phyloP scores from a whole-genome alignment of 2,888 invertebrate genomes.

The Oxystoma pomonae region DNA sequence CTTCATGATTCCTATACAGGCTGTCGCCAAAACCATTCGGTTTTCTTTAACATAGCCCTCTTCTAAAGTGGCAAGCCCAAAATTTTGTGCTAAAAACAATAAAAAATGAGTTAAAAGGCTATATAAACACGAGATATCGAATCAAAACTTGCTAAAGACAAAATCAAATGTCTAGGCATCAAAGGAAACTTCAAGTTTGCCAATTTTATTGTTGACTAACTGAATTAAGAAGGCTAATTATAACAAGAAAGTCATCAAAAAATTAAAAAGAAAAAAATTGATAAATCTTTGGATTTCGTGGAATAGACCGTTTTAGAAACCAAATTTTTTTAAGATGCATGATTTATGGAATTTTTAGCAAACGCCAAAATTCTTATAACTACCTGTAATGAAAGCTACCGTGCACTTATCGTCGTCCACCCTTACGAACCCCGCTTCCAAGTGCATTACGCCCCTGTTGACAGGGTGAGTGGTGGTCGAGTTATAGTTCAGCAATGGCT shows the following conservation, averaged over 20 bases:
- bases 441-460: slow-evolving; percentile 56
- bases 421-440: slow-evolving; percentile 59
- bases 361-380: neutral
- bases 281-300: too few relatives aligned
- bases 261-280: too few relatives aligned
- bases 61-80: slow-evolving; percentile 58
- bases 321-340: too few relatives aligned
- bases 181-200: too few relatives aligned
- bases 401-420: slow-evolving; percentile 51
- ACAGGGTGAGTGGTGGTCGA: slow-evolving; percentile 53
- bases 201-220: too few relatives aligned
- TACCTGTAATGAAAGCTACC: slow-evolving; percentile 51
- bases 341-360: too few relatives aligned
- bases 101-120: neutral
- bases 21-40: slow-evolving; percentile 48
- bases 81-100: slow-evolving; percentile 52
- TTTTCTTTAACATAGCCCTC: slow-evolving; percentile 49
- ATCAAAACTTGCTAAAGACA: too few relatives aligned
- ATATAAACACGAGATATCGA: too few relatives aligned
- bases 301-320: too few relatives aligned
- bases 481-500: slow-evolving; percentile 57
- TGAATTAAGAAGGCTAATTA: too few relatives aligned
- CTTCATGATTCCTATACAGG: slow-evolving; percentile 49
- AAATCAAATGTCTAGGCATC: too few relatives aligned
- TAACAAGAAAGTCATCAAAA: too few relatives aligned